These are phyloP conservation scores for Callipepla squamata DNA, from an alignment of 2,113 vertebrate species.

Conservation along the genomic window DNA sequence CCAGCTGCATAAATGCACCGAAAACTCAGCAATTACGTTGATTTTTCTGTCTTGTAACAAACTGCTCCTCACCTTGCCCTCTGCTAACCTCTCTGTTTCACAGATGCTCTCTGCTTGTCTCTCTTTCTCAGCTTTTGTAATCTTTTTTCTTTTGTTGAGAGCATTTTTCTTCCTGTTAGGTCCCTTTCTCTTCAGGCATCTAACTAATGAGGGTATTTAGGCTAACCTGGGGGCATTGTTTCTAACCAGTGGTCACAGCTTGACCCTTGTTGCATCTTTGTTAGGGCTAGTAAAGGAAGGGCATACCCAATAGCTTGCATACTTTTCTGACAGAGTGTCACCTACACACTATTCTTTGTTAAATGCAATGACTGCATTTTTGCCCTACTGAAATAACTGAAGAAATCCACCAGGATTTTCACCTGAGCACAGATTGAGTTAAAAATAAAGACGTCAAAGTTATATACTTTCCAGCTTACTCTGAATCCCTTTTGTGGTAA, in stretches of 20 bases:
- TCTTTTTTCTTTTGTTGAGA: background rate
- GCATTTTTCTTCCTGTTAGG: background rate
- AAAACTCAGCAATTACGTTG: background rate
- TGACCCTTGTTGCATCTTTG: background rate
- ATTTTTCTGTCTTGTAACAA: background rate
- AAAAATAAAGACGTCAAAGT: background rate
- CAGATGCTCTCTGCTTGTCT: background rate
- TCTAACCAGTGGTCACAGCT: background rate
- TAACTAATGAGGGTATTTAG: constrained; percentile 9
- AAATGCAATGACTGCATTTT: background rate
- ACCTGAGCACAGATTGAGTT: background rate
- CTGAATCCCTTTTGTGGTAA: background rate
- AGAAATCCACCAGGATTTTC: constrained; percentile 1
- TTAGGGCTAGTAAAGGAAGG: background rate
- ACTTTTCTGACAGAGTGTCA: background rate
- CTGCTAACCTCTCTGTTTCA: background rate
- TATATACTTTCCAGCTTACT: background rate
- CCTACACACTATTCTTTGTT: background rate
- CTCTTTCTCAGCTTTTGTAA: background rate
- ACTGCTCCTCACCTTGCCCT: background rate
- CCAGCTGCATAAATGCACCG: background rate
- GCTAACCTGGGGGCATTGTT: background rate
- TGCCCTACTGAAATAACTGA: background rate
- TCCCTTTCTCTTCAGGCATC: background rate
- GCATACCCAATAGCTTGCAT: background rate